A percentile compares a stretch with the other conserved stretches of the same genome.
Evolutionary conservation across 1,140 invertebrate species (phyloP).

Genomic region (Aphelinus certus): DNA sequence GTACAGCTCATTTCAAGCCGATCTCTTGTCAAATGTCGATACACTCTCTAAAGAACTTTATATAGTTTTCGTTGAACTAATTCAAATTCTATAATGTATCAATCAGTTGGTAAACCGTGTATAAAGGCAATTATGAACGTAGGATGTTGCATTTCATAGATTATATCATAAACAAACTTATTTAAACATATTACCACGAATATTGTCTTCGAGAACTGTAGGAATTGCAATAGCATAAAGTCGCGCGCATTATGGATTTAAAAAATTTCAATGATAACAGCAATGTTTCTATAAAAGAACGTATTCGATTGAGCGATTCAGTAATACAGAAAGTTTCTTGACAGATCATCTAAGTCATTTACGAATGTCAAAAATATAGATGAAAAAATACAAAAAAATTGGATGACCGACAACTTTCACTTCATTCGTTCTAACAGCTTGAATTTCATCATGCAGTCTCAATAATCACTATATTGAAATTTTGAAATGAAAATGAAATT

Average conservation of each 20-base stretch:
- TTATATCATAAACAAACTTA: background rate
- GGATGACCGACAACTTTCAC: background rate
- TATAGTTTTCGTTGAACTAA: too few species aligned
- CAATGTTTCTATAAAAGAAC: conserved; percentile 13
- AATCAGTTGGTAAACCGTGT: background rate
- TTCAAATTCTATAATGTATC: too few species aligned
- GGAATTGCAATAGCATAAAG: too few species aligned
- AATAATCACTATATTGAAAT: too few species aligned
- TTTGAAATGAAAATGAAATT: too few species aligned
- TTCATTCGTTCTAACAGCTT: background rate
- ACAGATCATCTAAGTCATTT: background rate
- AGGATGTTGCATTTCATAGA: conserved; percentile 1
- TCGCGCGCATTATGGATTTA: conserved; percentile 14
- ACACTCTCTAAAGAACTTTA: too few species aligned
- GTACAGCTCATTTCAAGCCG: too few species aligned
- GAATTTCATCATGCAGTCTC: background rate
- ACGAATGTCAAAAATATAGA: background rate
- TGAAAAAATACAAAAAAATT: background rate
- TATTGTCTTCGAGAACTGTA: background rate
- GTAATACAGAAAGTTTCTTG: too few species aligned
- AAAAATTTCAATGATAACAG: conserved; percentile 11
- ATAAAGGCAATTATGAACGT: background rate
- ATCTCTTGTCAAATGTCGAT: too few species aligned
- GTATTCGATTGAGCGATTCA: background rate
- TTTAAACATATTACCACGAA: background rate